Evolutionary conservation across 2,797 vertebrate species (phyloP).

Genomic region (Lagodon rhomboides): DNA sequence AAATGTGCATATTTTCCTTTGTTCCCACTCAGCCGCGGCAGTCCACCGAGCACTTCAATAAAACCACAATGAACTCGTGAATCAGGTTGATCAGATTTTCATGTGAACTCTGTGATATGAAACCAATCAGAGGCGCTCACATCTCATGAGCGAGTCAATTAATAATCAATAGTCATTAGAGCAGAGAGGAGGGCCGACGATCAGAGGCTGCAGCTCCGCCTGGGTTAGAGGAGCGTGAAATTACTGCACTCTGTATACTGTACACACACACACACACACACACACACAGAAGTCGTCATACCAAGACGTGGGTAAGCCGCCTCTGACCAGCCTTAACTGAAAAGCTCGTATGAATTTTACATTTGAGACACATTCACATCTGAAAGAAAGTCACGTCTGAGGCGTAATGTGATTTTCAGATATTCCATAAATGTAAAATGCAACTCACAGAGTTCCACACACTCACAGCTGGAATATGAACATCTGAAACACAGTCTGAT

Average conservation of each 20-base stretch:
- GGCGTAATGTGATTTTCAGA: background rate
- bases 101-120: constrained; percentile 64
- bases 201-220: constrained; percentile 46
- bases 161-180: constrained; percentile 78
- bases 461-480: background rate
- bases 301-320: background rate
- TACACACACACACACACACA: constrained; percentile 24
- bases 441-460: background rate
- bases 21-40: constrained; percentile 24
- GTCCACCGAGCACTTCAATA: constrained; percentile 38
- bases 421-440: background rate
- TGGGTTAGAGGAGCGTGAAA: constrained; percentile 75
- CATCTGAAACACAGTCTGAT: background rate
- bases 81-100: constrained; percentile 58
- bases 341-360: background rate
- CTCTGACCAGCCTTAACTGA: background rate
- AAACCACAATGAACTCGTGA: constrained; percentile 46
- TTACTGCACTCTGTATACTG: constrained; percentile 54
- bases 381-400: background rate
- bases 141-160: constrained; percentile 72
- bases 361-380: background rate
- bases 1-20: constrained; percentile 5
- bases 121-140: constrained; percentile 61
- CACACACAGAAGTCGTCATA: constrained; percentile 11
- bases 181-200: constrained; percentile 43